These are phyloP conservation scores for Parapristionchus giblindavisi DNA, from an alignment of 2,888 invertebrate genomes.

Conservation along the genomic window DNA sequence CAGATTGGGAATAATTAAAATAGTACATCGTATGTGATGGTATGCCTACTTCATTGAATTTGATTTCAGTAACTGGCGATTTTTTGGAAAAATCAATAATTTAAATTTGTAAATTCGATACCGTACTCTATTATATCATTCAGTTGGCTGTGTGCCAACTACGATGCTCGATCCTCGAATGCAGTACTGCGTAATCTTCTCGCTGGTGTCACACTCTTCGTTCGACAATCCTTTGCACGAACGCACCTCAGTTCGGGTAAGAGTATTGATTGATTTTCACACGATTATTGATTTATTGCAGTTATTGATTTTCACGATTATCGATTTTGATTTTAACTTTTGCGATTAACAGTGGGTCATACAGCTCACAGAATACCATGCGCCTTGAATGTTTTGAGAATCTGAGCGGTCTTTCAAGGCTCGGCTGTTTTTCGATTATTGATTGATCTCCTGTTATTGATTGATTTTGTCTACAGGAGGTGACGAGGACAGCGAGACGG, in stretches of 20 bases:
- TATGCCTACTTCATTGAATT: no score
- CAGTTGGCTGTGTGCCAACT: slow-evolving; percentile 38
- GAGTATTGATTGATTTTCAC: background rate
- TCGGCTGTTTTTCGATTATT: background rate
- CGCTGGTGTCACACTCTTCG: slow-evolving; percentile 83
- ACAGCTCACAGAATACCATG: no score
- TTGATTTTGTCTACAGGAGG: slow-evolving; percentile 39
- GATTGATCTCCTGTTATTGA: background rate
- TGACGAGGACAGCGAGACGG: slow-evolving; percentile 49
- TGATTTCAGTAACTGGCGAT: no score
- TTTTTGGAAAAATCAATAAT: no score
- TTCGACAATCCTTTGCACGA: slow-evolving; percentile 80
- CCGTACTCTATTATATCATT: background rate
- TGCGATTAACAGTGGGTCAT: no score
- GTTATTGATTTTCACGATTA: no score
- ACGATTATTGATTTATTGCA: no score
- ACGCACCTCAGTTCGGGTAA: slow-evolving; percentile 48
- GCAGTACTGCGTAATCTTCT: slow-evolving; percentile 25
- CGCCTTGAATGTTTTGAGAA: background rate
- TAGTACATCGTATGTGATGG: no score
- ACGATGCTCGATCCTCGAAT: slow-evolving; percentile 33
- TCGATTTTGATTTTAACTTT: no score
- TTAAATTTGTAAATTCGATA: no score
- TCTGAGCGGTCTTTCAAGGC: background rate
- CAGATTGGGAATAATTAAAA: no score